Evolutionary conservation across 2,113 vertebrate genomes (phyloP).

Genomic region (Cervus canadensis): DNA sequence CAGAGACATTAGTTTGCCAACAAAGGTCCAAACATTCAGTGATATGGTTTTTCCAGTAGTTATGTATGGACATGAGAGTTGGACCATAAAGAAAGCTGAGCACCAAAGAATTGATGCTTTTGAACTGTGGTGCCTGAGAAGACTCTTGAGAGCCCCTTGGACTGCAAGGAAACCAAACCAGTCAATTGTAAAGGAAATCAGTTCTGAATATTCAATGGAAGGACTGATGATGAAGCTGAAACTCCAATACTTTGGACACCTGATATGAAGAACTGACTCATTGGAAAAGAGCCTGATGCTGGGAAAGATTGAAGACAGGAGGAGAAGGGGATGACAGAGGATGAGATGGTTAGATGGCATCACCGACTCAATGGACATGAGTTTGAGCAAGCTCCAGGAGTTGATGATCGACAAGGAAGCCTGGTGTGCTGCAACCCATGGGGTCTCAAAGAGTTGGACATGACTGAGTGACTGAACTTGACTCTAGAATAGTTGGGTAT

Average conservation of each 20-base stretch:
- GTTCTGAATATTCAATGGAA: not conserved
- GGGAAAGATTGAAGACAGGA: not conserved
- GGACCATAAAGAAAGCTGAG: not conserved
- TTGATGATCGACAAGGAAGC: not conserved
- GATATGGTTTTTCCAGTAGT: not conserved
- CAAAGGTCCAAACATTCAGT: not conserved
- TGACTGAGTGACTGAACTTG: not conserved
- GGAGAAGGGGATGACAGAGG: not conserved
- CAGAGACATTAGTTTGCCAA: not conserved
- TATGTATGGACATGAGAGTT: not conserved
- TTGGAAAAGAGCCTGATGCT: not conserved
- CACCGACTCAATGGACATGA: not conserved
- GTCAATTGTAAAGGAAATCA: not conserved
- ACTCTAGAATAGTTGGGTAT: not conserved
- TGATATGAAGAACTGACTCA: not conserved
- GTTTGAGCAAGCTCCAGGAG: not conserved
- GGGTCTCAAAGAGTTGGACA: not conserved
- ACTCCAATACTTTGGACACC: not conserved
- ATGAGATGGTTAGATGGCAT: not conserved
- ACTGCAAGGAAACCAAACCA: not conserved
- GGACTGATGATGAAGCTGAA: not conserved
- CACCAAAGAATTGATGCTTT: fast-evolving
- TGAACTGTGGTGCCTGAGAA: not conserved
- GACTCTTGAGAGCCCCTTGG: not conserved
- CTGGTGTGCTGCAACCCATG: not conserved